Base-by-base conservation (phyloP, 1,140 invertebrate species). In the Pemphigus obesinymphae region DNA sequence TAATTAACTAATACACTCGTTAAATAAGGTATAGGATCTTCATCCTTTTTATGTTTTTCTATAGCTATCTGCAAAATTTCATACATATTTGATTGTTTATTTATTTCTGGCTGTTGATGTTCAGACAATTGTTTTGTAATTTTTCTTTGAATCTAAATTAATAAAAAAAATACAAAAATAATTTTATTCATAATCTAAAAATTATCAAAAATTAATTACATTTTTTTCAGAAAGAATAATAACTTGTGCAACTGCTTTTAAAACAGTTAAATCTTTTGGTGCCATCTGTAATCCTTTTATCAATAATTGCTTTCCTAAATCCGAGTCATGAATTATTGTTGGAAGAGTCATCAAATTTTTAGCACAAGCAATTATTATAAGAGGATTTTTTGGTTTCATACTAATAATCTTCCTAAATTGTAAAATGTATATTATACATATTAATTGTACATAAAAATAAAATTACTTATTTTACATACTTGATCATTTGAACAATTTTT, bases 371-470 rank as follows among this genome's bases (percentile, higher is more conserved):
- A 76, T n/a, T 23, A 76, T 6, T n/a, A 76, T 23, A 40, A 17
- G 73, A 23, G 73, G 73, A 37, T 76, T 50, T 76, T 76, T 53
- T 58, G 73, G 73, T 13, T 58, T n/a, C 73, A 55, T 76, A 1
- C n/a, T 8, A 3, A 76, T 23, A 11, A 76, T 29, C 0, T 50
- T 34, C 34, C 61, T 63, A 55, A 55, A 55, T 15, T 17, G 4
- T 26, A 26, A 15, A 26, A 58, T 23, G 11, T 23, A 58, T 13
- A 55, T 3, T 10, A 10, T n/a, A 53, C 10, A 23, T 23, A 55
- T 23, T 55, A n/a, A 55, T 55, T 55, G 4, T 23, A 55, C 10
- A 55, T 26, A 5, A 58, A 26, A 5, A 58, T 1, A 58, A 58
- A 58, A 58, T 55, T 55, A 26, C 3, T 55, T 1, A 4, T 23